A percentile compares a stretch with the other conserved stretches of the same genome.
These are phyloP conservation scores for Drosophila arizonae DNA, from an alignment of 1,140 invertebrate genomes.

Conservation along the genomic window DNA sequence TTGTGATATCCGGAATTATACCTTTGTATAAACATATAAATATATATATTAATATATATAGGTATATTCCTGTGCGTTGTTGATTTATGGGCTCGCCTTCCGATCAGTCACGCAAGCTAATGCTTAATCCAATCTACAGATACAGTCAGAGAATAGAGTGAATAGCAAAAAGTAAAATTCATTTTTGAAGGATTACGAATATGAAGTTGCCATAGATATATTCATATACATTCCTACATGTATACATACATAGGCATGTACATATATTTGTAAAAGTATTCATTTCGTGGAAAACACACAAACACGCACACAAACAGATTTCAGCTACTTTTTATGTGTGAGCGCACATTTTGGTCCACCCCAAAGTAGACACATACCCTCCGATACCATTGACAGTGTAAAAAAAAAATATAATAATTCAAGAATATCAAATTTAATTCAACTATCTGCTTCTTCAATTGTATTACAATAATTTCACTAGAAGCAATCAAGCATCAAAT, in stretches of 20 bases:
- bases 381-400: too few relatives aligned
- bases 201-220: conserved; percentile 4
- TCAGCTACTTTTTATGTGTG: neutral
- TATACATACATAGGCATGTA: neutral
- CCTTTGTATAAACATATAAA: neutral
- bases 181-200: neutral
- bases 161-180: neutral
- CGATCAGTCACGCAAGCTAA: neutral
- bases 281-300: neutral
- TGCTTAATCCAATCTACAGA: neutral
- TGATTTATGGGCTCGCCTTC: neutral
- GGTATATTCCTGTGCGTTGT: neutral
- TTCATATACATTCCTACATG: neutral
- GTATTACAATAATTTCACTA: neutral
- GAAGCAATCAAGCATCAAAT: too few relatives aligned
- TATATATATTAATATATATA: neutral
- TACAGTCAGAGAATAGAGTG: neutral
- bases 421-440: neutral
- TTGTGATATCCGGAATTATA: conserved; percentile 17
- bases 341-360: neutral
- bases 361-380: neutral
- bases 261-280: neutral
- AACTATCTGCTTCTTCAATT: neutral
- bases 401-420: too few relatives aligned
- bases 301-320: neutral